These are phyloP conservation scores for Todiramphus saurophagus DNA, from an alignment of 2,113 vertebrate genomes.

Conservation along the genomic window DNA sequence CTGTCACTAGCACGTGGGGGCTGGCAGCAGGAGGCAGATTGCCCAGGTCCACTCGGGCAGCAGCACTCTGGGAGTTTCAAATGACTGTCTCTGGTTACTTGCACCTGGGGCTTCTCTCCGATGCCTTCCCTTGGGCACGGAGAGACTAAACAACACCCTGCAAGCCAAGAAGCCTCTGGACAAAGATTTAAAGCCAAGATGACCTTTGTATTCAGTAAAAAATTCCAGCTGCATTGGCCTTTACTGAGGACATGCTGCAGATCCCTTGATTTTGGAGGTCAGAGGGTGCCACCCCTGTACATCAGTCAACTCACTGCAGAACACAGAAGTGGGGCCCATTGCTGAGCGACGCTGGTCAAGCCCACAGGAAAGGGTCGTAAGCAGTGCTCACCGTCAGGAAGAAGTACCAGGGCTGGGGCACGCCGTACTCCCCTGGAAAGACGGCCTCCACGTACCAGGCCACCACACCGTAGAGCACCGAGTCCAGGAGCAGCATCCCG, in stretches of 20 bases:
- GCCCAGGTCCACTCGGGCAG: rapidly evolving
- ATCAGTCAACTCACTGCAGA: rapidly evolving
- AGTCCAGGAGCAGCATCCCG: slow-evolving; percentile 88
- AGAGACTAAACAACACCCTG: not conserved
- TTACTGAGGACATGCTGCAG: not conserved
- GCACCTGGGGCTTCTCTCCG: not conserved
- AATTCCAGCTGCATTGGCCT: not conserved
- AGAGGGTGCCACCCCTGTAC: not conserved
- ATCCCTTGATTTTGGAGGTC: not conserved
- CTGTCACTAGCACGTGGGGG: rapidly evolving
- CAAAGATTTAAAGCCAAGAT: not conserved
- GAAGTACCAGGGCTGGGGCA: slow-evolving; percentile 94
- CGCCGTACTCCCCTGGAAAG: slow-evolving; percentile 92
- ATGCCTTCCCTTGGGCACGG: not conserved
- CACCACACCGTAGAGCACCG: slow-evolving; percentile 83
- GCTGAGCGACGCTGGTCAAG: rapidly evolving
- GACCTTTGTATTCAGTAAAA: not conserved
- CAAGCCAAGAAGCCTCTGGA: rapidly evolving
- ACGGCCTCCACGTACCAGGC: slow-evolving; percentile 95
- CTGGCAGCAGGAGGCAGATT: not conserved
- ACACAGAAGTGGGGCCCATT: not conserved
- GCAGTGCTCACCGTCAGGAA: slow-evolving; percentile 85
- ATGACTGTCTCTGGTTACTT: not conserved
- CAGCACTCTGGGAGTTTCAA: not conserved
- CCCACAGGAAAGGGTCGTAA: not conserved